A percentile compares a stretch with the other conserved stretches of the same genome.
These are phyloP conservation scores for Eptatretus atami DNA, from an alignment of 2,797 vertebrate genomes.

Conservation along the genomic window DNA sequence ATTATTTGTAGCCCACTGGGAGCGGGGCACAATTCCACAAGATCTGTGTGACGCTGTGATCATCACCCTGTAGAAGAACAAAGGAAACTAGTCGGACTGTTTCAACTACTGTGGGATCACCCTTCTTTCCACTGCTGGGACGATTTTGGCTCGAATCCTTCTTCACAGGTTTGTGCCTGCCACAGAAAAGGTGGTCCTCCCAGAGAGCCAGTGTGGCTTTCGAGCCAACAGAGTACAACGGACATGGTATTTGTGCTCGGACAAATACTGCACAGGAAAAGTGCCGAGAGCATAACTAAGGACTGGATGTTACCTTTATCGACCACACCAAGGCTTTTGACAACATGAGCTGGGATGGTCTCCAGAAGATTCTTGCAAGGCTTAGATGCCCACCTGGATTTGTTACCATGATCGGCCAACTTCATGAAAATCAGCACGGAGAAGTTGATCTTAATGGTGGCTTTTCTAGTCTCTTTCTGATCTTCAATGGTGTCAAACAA, in stretches of 20 bases:
- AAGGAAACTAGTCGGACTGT: not conserved
- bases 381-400: not conserved
- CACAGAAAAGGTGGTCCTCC: not conserved
- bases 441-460: not conserved
- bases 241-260: not conserved
- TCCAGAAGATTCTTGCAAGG: not conserved
- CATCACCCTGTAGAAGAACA: not conserved
- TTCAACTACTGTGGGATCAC: not conserved
- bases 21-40: no score
- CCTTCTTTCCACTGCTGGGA: not conserved
- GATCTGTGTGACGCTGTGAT: not conserved
- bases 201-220: not conserved
- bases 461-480: not conserved
- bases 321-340: not conserved
- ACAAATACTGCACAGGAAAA: not conserved
- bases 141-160: not conserved
- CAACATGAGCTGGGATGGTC: not conserved
- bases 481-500: not conserved
- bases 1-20: no score
- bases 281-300: not conserved
- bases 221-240: not conserved
- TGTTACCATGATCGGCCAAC: not conserved
- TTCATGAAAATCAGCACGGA: not conserved
- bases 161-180: not conserved
- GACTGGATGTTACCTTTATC: not conserved